Conservation (phyloP, 2,888 invertebrate species). For the Hypena proboscidalis region DNA sequence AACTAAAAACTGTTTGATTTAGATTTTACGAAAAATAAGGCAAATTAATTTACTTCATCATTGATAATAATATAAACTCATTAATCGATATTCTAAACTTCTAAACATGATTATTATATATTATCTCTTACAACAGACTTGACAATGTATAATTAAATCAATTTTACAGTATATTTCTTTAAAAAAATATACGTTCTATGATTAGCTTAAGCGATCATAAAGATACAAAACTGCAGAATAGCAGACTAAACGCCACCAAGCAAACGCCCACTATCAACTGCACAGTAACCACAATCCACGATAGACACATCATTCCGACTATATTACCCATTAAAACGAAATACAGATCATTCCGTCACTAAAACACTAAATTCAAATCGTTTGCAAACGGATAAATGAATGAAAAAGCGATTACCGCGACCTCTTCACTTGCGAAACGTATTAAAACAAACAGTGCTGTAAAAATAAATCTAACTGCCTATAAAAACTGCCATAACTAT, state of each 20-base stretch:
- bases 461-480: conserved; percentile 86
- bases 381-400: conserved; percentile 59
- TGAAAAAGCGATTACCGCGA: conserved; percentile 70
- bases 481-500: conserved; percentile 86
- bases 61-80: too few relatives aligned
- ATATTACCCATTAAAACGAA: conserved; percentile 46
- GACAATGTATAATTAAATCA: too few relatives aligned
- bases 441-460: conserved; percentile 84
- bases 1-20: too few relatives aligned
- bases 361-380: conserved; percentile 52
- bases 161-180: too few relatives aligned
- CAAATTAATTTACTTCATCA: too few relatives aligned
- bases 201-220: too few relatives aligned
- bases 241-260: neutral
- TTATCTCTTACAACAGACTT: too few relatives aligned
- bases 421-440: conserved; percentile 77
- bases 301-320: conserved; percentile 18
- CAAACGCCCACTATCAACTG: conserved; percentile 7
- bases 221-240: too few relatives aligned
- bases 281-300: conserved; percentile 13
- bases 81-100: too few relatives aligned
- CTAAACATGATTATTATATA: too few relatives aligned
- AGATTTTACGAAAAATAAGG: too few relatives aligned
- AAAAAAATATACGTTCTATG: too few relatives aligned
- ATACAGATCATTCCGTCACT: conserved; percentile 48